phyloP scores from a whole-genome alignment of 1,140 invertebrate genomes.

The Aphis gossypii region DNA sequence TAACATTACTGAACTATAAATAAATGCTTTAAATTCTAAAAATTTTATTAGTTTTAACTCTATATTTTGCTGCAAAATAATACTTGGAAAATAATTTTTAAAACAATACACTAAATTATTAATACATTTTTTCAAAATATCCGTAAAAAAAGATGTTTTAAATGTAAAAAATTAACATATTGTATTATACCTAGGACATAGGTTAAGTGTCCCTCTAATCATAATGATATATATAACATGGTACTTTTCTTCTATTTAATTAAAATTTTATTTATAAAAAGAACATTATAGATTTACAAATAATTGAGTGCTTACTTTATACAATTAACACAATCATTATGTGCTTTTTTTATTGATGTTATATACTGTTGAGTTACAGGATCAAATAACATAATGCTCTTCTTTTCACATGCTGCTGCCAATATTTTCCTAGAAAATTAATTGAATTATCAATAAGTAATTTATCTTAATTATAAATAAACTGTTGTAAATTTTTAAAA shows the following conservation, averaged over 20 bases:
- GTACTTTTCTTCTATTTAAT: not conserved
- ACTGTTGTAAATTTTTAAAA: not conserved
- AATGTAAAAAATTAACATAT: not conserved
- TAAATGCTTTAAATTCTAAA: not conserved
- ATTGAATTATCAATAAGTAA: not conserved
- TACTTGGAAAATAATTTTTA: too few species aligned
- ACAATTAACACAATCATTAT: slow-evolving; percentile 91
- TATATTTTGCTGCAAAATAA: not conserved
- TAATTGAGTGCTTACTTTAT: slow-evolving; percentile 73
- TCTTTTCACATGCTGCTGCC: slow-evolving; percentile 89
- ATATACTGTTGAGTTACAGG: slow-evolving; percentile 80
- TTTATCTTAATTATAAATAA: not conserved
- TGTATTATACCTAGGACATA: not conserved
- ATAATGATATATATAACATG: not conserved
- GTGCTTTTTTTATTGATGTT: slow-evolving; percentile 80
- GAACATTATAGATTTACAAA: not conserved
- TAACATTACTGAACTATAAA: not conserved
- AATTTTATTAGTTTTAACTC: not conserved
- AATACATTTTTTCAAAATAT: too few species aligned
- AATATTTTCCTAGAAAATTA: slow-evolving; percentile 73
- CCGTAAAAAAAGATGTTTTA: too few species aligned
- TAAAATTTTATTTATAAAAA: not conserved
- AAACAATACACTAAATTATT: too few species aligned
- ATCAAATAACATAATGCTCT: slow-evolving; percentile 88
- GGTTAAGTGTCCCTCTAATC: not conserved